These are phyloP conservation scores for Leptura quadrifasciata DNA, from an alignment of 2,888 invertebrate genomes.

Conservation along the genomic window DNA sequence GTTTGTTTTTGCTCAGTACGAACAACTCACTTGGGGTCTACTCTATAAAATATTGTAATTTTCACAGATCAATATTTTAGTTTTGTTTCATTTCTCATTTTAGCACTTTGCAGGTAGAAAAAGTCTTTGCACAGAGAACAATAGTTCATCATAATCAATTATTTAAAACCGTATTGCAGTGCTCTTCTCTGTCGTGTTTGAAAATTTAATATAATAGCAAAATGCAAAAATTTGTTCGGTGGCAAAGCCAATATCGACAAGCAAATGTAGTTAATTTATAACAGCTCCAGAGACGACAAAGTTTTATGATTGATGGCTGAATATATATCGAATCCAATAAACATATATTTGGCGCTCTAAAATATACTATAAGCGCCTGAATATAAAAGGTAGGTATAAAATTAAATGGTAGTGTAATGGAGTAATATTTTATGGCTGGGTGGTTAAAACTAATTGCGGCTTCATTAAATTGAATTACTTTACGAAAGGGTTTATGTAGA, in stretches of 20 bases:
- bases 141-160: background rate
- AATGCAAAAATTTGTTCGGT: constrained; percentile 4
- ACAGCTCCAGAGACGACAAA: constrained; percentile 16
- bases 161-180: background rate
- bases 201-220: background rate
- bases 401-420: constrained; percentile 3
- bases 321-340: constrained; percentile 1
- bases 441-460: background rate
- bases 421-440: background rate
- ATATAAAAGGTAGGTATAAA: background rate
- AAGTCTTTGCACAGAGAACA: no score
- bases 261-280: constrained; percentile 15
- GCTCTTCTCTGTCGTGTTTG: background rate
- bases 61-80: no score
- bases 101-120: no score
- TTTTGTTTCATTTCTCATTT: no score
- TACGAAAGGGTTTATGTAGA: background rate
- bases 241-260: background rate
- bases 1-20: no score
- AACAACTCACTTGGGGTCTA: no score
- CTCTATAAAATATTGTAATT: no score
- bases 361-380: background rate
- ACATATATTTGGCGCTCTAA: constrained; percentile 5
- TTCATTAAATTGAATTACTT: constrained; percentile 1
- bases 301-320: constrained; percentile 15